phyloP scores from a whole-genome alignment of 2,888 invertebrate genomes.

The Netelia fuscicornis region DNA sequence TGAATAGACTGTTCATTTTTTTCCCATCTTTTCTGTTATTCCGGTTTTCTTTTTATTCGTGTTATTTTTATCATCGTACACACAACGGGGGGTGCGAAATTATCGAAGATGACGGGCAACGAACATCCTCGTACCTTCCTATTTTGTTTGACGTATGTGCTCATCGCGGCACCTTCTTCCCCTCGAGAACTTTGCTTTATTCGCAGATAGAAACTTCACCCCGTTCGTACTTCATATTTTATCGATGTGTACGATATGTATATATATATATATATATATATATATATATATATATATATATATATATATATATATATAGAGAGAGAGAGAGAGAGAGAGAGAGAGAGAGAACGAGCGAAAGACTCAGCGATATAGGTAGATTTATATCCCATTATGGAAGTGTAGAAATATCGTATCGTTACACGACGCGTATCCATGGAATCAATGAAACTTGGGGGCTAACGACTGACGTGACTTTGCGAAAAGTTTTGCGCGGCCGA shows the following conservation, averaged over 20 bases:
- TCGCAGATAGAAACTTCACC: not conserved
- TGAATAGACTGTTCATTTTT: constrained; percentile 77
- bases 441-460: no score
- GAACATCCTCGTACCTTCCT: constrained; percentile 8
- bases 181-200: not conserved
- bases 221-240: constrained; percentile 2
- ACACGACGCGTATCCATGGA: no score
- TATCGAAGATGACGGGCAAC: constrained; percentile 12
- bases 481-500: no score
- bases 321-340: no score
- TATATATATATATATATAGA: no score
- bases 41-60: constrained; percentile 13
- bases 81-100: constrained; percentile 22
- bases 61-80: not conserved
- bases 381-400: not conserved
- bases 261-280: no score
- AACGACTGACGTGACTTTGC: no score
- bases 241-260: not conserved
- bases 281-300: no score
- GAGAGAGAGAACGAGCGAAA: no score
- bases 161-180: not conserved
- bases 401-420: constrained; percentile 12
- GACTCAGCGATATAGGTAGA: no score
- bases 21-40: constrained; percentile 44
- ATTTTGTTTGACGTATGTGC: not conserved